Percentiles rank a stretch among this genome's conserved stretches.
These are phyloP conservation scores for Carabus problematicus DNA, from an alignment of 2,888 invertebrate genomes.

Conservation along the genomic window DNA sequence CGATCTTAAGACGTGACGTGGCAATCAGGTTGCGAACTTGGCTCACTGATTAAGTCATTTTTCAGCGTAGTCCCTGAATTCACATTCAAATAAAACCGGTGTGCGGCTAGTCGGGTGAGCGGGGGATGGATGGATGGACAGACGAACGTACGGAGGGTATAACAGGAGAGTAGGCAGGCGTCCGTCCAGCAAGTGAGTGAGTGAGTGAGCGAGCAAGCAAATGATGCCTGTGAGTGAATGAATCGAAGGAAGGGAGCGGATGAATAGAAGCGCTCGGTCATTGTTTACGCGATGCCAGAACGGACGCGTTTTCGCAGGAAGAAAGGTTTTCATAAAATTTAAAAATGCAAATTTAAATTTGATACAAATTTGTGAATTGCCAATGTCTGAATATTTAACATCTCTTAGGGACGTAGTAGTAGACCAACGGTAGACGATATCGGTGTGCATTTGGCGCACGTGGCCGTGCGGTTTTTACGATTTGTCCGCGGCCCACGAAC, in stretches of 20 bases:
- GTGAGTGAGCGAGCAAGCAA: too few species aligned
- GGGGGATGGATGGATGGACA: background rate
- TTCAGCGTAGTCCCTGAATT: constrained; percentile 9
- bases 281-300: constrained; percentile 6
- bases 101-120: constrained; percentile 11
- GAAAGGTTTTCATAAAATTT: constrained; percentile 50
- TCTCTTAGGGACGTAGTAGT: constrained; percentile 20
- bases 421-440: background rate
- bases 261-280: constrained; percentile 4
- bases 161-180: too few species aligned
- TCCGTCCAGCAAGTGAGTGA: too few species aligned
- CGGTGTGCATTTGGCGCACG: too few species aligned
- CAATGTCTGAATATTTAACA: constrained; percentile 39
- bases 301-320: constrained; percentile 20
- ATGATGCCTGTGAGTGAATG: background rate
- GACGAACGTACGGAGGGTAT: too few species aligned
- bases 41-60: constrained; percentile 38
- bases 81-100: too few species aligned
- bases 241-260: background rate
- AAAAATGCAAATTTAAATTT: constrained; percentile 57
- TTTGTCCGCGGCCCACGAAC: background rate
- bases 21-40: constrained; percentile 37
- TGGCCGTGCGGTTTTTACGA: background rate
- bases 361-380: constrained; percentile 57
- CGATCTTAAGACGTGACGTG: constrained; percentile 23